Evolutionary conservation across 2,113 vertebrate genomes (phyloP).

Genomic region (Dicentrarchus labrax): DNA sequence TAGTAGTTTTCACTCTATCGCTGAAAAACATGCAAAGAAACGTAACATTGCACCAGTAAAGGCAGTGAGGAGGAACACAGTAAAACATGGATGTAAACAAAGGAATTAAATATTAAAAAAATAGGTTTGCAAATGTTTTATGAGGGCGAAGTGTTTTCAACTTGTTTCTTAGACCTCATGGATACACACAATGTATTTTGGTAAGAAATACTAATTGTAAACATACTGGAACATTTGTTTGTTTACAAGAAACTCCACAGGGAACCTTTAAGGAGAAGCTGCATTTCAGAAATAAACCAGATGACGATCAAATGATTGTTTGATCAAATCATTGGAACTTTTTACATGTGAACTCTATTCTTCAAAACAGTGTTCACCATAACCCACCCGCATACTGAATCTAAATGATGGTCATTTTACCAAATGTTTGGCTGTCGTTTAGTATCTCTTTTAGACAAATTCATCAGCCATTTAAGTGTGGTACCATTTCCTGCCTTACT

Average conservation of each 20-base stretch:
- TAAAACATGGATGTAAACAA: neutral
- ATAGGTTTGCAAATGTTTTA: neutral
- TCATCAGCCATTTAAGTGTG: neutral
- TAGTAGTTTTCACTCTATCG: neutral
- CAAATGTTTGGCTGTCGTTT: neutral
- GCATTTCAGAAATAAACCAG: neutral
- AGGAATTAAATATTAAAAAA: neutral
- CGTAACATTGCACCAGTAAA: too few relatives aligned
- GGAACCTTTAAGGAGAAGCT: neutral
- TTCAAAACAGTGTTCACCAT: too few relatives aligned
- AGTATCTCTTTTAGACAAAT: neutral
- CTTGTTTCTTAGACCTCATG: neutral
- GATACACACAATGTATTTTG: neutral
- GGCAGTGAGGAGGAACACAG: too few relatives aligned
- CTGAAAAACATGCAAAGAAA: too few relatives aligned
- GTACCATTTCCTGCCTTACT: neutral
- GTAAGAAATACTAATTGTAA: neutral
- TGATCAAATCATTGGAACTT: too few relatives aligned
- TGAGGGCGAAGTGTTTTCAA: neutral
- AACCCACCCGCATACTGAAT: neutral
- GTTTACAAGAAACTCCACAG: neutral
- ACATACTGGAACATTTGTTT: neutral
- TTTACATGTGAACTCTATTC: too few relatives aligned
- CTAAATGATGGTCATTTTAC: neutral
- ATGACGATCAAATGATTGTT: too few relatives aligned